phyloP scores from a whole-genome alignment of 2,113 vertebrate species.

The Eurystomus gularis region DNA sequence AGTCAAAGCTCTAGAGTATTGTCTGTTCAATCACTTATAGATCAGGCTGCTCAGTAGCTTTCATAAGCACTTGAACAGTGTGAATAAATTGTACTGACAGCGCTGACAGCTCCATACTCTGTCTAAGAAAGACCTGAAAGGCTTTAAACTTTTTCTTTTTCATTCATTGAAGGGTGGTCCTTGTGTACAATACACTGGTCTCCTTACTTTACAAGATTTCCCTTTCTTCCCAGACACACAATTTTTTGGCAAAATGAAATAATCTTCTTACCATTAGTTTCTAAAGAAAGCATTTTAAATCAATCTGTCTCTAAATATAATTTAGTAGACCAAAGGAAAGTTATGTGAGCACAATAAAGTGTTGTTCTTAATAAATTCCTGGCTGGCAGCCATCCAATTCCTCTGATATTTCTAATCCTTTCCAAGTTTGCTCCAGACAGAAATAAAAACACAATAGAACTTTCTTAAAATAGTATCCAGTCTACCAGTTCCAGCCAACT shows the following conservation, averaged over 20 bases:
- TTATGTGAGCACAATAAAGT: slow-evolving; percentile 21
- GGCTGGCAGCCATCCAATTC: background rate
- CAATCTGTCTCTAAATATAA: slow-evolving; percentile 30
- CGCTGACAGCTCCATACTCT: slow-evolving; percentile 39
- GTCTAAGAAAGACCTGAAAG: slow-evolving; percentile 41
- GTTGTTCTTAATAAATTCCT: slow-evolving; percentile 25
- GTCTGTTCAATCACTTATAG: slow-evolving; percentile 61
- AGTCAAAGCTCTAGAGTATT: slow-evolving; percentile 55
- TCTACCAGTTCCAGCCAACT: background rate
- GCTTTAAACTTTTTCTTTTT: slow-evolving; percentile 36
- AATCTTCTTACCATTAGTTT: slow-evolving; percentile 5
- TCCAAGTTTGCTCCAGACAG: background rate
- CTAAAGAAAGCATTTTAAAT: slow-evolving; percentile 35
- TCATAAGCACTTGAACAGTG: slow-evolving; percentile 55
- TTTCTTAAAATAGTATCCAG: background rate
- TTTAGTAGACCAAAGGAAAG: slow-evolving; percentile 13
- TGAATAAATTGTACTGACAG: slow-evolving; percentile 66
- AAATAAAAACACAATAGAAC: slow-evolving; percentile 22
- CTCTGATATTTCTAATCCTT: slow-evolving; percentile 10
- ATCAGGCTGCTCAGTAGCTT: slow-evolving; percentile 51
- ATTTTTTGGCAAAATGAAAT: slow-evolving; percentile 16
- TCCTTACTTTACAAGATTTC: background rate
- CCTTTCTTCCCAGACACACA: background rate
- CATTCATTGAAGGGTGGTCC: slow-evolving; percentile 4
- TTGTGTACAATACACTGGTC: background rate